Conservation (phyloP, 2,888 invertebrate species). For the Stenoptilia bipunctidactyla region DNA sequence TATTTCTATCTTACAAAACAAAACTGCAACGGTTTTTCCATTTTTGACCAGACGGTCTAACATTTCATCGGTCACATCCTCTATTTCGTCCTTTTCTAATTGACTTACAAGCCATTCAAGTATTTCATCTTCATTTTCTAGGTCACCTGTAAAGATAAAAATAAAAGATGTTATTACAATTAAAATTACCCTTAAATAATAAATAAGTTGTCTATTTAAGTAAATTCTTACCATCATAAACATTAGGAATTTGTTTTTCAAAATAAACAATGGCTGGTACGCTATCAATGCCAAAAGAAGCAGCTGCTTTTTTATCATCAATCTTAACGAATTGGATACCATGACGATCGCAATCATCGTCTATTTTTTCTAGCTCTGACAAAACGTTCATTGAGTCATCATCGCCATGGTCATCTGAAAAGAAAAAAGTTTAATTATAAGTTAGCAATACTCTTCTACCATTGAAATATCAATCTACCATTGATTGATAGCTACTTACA, state of each 20-base stretch:
- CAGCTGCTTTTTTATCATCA: constrained; percentile 86
- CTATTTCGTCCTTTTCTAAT: constrained; percentile 92
- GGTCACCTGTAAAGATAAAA: constrained; percentile 70
- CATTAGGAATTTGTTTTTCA: constrained; percentile 92
- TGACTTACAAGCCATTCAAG: constrained; percentile 90
- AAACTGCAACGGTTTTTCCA: constrained; percentile 88
- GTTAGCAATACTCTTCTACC: neutral
- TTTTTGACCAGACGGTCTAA: constrained; percentile 89
- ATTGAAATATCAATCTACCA: too few relatives aligned
- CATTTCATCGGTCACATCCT: constrained; percentile 96
- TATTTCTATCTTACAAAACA: constrained; percentile 81
- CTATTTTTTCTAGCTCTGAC: constrained; percentile 90
- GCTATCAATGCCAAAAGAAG: constrained; percentile 87
- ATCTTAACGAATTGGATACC: constrained; percentile 95
- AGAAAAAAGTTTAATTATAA: constrained; percentile 1
- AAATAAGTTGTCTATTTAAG: too few relatives aligned
- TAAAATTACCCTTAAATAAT: too few relatives aligned
- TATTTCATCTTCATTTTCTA: constrained; percentile 90
- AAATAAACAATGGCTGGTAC: constrained; percentile 92
- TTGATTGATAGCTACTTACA: too few relatives aligned
- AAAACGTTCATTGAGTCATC: constrained; percentile 89
- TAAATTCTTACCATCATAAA: constrained; percentile 89
- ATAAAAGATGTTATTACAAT: too few relatives aligned
- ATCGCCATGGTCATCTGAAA: constrained; percentile 89
- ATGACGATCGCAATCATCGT: constrained; percentile 92